These are phyloP conservation scores for Margarornis squamiger DNA, from an alignment of 2,797 vertebrate species.

Conservation along the genomic window DNA sequence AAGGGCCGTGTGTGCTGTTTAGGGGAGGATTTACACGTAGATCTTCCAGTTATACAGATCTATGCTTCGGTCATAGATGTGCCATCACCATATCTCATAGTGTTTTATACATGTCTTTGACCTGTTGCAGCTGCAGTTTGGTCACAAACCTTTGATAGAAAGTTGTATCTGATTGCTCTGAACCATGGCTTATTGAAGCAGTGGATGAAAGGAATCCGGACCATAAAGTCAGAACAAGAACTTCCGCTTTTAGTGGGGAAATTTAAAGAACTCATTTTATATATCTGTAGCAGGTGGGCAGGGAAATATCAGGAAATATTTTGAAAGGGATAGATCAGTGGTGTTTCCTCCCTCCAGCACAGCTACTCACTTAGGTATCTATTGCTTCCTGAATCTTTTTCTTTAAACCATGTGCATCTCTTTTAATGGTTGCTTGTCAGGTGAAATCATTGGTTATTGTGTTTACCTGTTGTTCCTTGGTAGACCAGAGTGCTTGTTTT, in stretches of 20 bases:
- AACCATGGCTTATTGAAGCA: background rate
- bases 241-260: background rate
- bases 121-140: background rate
- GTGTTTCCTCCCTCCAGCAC: background rate
- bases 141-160: background rate
- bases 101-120: background rate
- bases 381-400: background rate
- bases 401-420: background rate
- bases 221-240: background rate
- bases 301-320: background rate
- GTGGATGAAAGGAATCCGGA: background rate
- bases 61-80: background rate
- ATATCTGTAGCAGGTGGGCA: background rate
- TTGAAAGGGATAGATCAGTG: background rate
- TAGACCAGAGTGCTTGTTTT: background rate
- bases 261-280: background rate
- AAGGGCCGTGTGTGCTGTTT: background rate
- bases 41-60: background rate
- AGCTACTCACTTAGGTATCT: background rate
- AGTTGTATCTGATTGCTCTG: background rate
- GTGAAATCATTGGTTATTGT: background rate
- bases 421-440: background rate
- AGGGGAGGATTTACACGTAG: background rate
- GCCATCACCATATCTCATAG: rapidly evolving
- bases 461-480: background rate